These are phyloP conservation scores for Phymorhynchus buccinoides DNA, from an alignment of 1,140 invertebrate genomes.

Conservation along the genomic window DNA sequence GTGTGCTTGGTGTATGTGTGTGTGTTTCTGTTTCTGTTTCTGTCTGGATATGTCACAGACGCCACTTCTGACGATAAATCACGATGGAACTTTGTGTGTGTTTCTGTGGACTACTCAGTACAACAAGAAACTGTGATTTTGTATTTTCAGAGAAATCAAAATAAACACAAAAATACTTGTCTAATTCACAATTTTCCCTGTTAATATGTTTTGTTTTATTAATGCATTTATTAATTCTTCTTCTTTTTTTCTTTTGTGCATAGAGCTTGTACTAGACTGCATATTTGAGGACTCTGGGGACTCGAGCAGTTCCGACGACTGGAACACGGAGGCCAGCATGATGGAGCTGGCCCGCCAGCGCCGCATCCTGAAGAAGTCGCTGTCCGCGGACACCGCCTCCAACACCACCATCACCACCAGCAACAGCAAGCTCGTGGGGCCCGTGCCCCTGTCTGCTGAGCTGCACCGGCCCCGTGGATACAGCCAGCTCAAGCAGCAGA, in stretches of 20 bases:
- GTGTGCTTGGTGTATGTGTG: too few relatives aligned
- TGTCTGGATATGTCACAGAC: too few relatives aligned
- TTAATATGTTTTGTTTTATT: too few relatives aligned
- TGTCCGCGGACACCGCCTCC: conserved; percentile 13
- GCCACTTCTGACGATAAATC: too few relatives aligned
- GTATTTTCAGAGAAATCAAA: too few relatives aligned
- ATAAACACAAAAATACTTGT: too few relatives aligned
- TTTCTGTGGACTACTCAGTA: too few relatives aligned
- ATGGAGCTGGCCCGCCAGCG: conserved; percentile 52
- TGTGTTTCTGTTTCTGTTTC: too few relatives aligned
- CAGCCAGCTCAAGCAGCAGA: conserved; percentile 60
- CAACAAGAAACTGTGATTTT: too few relatives aligned
- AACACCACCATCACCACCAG: conserved; percentile 38
- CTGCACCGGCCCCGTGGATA: conserved; percentile 65
- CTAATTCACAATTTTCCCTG: too few relatives aligned
- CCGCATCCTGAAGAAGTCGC: conserved; percentile 28
- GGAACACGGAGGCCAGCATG: conserved; percentile 54
- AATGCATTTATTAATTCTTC: too few relatives aligned
- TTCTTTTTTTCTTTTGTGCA: neutral
- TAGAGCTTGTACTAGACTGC: conserved; percentile 32
- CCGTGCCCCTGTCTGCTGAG: conserved; percentile 57
- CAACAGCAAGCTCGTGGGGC: conserved; percentile 50
- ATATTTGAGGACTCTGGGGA: conserved; percentile 44
- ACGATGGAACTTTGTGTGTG: too few relatives aligned
- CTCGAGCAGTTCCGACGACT: conserved; percentile 60